A percentile compares a stretch with the other conserved stretches of the same genome.
phyloP scores from a whole-genome alignment of 2,888 invertebrate genomes.

The Ectemnius lituratus region DNA sequence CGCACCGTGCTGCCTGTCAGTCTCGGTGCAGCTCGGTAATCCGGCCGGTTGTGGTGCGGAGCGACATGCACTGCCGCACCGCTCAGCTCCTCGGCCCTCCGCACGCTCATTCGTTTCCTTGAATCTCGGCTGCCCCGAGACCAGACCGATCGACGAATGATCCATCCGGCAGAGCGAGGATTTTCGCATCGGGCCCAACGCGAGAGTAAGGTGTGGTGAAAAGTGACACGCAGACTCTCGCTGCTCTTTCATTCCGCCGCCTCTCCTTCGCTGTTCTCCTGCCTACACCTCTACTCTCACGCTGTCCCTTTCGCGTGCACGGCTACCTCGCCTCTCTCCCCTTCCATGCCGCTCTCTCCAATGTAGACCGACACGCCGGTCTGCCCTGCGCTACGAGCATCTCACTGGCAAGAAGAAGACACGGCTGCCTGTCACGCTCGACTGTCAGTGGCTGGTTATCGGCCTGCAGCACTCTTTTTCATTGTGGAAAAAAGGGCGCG shows the following conservation, averaged over 20 bases:
- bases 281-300: not conserved
- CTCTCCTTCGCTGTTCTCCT: constrained; percentile 9
- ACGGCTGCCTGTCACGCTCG: constrained; percentile 24
- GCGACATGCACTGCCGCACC: not conserved
- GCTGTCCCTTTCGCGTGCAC: constrained; percentile 6
- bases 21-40: constrained; percentile 41
- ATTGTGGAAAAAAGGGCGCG: constrained; percentile 14
- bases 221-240: constrained; percentile 46
- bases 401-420: constrained; percentile 1
- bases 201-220: constrained; percentile 49
- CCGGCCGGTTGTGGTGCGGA: constrained; percentile 10
- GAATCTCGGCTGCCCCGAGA: not conserved
- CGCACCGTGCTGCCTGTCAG: constrained; percentile 65
- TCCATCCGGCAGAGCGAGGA: not conserved
- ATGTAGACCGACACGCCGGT: not conserved
- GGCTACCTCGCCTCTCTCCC: constrained; percentile 16
- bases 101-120: not conserved
- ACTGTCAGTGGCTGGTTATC: constrained; percentile 4
- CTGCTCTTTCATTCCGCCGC: constrained; percentile 22
- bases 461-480: not conserved
- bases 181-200: not conserved
- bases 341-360: constrained; percentile 13
- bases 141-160: not conserved
- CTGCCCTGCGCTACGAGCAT: constrained; percentile 15
- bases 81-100: no score